Base-by-base conservation (phyloP, 92 coral and sea anemone genomes). In the Virgularia gustaviana region DNA sequence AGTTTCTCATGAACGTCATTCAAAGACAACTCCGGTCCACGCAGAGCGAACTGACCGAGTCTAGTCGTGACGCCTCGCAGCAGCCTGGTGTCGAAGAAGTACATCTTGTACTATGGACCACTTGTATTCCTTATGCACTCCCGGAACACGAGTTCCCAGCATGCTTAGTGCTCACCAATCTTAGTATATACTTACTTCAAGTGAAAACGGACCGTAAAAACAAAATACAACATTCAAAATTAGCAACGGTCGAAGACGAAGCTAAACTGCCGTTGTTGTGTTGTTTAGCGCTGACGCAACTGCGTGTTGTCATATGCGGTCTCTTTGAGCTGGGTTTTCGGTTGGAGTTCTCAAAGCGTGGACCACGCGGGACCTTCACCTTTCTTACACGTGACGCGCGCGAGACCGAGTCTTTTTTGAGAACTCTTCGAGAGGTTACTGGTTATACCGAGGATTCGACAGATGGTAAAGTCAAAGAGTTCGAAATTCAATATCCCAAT, bases 121-220 rank as follows among this genome's bases (percentile, higher is more conserved):
- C 94, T 13, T 92, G 98, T 32, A 92, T 92, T n/a, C 98, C 98
- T 44, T 92, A 92, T 81, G 81, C 86, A 28, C 87, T 78, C 32
- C 98, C 98, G 2, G 96, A 89, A 29, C 94, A 82, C 71, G 98
- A 92, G 65, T 84, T 92, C 8, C 94, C 98, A 8, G 89, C 89
- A 22, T 92, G 96, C 49, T 88, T 92, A 25, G 64, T 92, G 64
- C 77, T 92, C 85, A 92, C 98, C 30, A 83, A 82, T 66, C 36
- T 79, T 56, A 92, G 89, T 70, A 84, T 92, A 23, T 84, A 90
- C 57, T 83, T 92, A 75, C 89, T 89, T 52, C 88, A 92, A 31
- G 70, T 90, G 49, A 81, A 73, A 59, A 76, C 84, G 55, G 65
- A 77, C 16, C 55, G 78, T 42, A 55, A 56, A 6, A 15, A 22